Evolutionary conservation across 2,113 vertebrate species (phyloP).

Genomic region (Daubentonia madagascariensis): DNA sequence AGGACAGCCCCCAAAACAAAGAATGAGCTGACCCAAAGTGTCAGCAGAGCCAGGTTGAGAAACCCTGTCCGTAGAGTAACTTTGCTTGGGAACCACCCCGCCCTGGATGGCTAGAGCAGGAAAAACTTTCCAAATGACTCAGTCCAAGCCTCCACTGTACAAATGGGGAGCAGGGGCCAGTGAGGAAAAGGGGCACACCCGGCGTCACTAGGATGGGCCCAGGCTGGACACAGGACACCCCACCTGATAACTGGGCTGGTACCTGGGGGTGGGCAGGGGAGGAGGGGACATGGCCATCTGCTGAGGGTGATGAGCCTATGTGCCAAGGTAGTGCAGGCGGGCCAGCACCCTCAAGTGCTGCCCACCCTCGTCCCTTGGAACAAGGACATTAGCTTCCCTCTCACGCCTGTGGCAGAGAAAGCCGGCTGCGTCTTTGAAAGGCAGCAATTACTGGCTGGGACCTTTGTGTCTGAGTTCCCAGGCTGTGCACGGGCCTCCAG

Average conservation of each 20-base stretch:
- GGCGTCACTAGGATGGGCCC: neutral
- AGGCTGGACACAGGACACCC: neutral
- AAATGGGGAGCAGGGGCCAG: neutral
- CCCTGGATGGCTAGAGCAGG: accelerated
- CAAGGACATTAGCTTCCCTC: constrained; percentile 56
- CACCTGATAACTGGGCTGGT: accelerated
- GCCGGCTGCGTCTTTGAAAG: constrained; percentile 60
- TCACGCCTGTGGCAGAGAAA: constrained; percentile 55
- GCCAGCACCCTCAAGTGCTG: neutral
- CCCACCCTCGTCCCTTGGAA: neutral
- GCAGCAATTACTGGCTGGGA: constrained; percentile 28
- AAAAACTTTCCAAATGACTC: accelerated
- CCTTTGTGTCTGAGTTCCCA: constrained; percentile 64
- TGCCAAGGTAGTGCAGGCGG: neutral
- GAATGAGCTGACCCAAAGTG: accelerated
- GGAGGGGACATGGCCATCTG: neutral
- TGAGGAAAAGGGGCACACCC: no score
- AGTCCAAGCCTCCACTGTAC: neutral
- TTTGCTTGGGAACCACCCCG: accelerated
- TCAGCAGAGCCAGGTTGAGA: neutral
- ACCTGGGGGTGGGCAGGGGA: accelerated
- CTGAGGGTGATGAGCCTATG: neutral
- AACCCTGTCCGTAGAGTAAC: neutral
- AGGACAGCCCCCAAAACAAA: accelerated
- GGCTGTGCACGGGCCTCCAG: neutral